phyloP scores from a whole-genome alignment of 2,113 vertebrate genomes.

The Rhinichthys klamathensis region DNA sequence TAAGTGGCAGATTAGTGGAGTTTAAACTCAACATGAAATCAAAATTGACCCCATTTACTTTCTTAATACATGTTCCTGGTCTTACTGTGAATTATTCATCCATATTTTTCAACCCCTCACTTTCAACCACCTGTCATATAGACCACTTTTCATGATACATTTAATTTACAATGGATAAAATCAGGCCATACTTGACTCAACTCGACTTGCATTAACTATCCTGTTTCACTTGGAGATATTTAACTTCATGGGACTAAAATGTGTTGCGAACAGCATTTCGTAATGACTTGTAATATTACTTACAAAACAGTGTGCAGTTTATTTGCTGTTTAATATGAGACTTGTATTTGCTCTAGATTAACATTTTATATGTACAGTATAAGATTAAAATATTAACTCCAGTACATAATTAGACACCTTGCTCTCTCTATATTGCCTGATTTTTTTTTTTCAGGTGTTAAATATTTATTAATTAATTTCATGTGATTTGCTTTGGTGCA shows the following conservation, averaged over 20 bases:
- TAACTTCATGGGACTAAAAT: not conserved
- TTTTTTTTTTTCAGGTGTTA: slow-evolving; percentile 1
- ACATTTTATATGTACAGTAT: not conserved
- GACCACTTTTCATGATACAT: not conserved
- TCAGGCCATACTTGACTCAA: not conserved
- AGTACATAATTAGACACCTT: not conserved
- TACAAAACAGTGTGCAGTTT: not conserved
- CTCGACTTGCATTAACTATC: not conserved
- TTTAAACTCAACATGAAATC: slow-evolving; percentile 18
- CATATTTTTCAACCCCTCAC: not conserved
- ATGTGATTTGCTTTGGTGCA: slow-evolving; percentile 13
- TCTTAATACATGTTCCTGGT: not conserved
- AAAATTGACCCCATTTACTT: slow-evolving; percentile 11
- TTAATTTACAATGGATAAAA: not conserved
- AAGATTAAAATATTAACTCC: not conserved
- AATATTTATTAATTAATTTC: slow-evolving; percentile 25
- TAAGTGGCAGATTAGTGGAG: slow-evolving; percentile 8
- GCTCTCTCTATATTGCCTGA: not conserved
- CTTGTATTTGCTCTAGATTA: not conserved
- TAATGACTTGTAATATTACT: not conserved
- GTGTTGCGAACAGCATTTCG: not conserved
- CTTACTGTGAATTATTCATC: not conserved
- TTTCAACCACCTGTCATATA: not conserved
- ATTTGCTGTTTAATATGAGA: not conserved
- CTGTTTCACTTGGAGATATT: not conserved